Evolutionary conservation across 2,797 vertebrate genomes (phyloP), one percentile per base, ranked within the genome.

Genomic region (Catharus ustulatus): DNA sequence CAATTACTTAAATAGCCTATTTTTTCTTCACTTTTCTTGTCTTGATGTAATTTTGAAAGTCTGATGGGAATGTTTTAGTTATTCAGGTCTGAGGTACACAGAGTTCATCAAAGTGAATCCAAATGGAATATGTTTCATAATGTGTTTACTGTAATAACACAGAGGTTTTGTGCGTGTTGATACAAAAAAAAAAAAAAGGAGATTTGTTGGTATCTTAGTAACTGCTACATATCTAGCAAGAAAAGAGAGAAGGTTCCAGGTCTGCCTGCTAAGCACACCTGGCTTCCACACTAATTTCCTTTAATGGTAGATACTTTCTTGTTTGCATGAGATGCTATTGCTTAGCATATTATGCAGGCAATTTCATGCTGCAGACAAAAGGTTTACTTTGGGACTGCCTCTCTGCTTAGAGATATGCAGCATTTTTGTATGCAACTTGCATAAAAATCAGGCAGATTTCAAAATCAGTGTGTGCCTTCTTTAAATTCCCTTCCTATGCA

Each of bases 341-440:
- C 69, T 66, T 30, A 45, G 29, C 49, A 23, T 66, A 58, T 88
- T 52, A 27, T 48, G 68, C 55, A 67, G 5, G 4, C 54, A n/a
- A 40, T 89, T 87, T 79, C 48, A 83, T 45, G 36, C 79, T 83
- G 75, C 62, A 93, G 78, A 93, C 69, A 81, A 66, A 84, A 90
- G 81, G 36, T 89, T 92, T 83, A n/a, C 72, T 85, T 83, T 63
- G 73, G 63, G 63, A 34, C 55, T 86, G 72, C 82, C 51, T 87
- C 73, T 78, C 62, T n/a, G 36, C 48, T 87, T 61, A 58, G 42
- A 91, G 54, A 84, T 66, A 34, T 12, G 58, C 30, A 91, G 36
- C 15, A 32, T 64, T 94, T 87, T 73, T 46, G 63, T 58, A 16
- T 24, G 57, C 52, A 64, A 51, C 36, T 38, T 74, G 49, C 75